Base-by-base conservation (phyloP, 2,113 vertebrate genomes). In the Oenanthe oenanthe region DNA sequence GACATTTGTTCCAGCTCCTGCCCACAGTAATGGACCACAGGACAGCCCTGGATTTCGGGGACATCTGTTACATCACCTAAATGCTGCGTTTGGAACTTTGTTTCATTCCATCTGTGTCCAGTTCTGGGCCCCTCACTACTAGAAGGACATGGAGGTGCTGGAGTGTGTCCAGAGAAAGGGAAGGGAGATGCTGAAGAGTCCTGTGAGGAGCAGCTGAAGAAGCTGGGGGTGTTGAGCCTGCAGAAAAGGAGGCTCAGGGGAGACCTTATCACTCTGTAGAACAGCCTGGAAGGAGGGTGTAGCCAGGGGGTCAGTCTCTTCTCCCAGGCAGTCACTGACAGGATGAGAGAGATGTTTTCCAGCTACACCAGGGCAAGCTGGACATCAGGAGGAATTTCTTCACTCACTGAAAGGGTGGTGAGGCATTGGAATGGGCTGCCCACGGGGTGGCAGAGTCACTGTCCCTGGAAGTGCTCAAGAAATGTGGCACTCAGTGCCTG, bases 11-110 rank as follows among this genome's bases (percentile, higher is more conserved):
- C 62, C 26, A 56, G 36, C 19, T 77, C n/a, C 42, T 5, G 4
- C 11, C 36, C n/a, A 7, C 17, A 31, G 29, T 11, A 13, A 47
- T 12, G 15, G 63, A 40, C 15, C 13, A 6, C 1, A 63, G 31
- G 29, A 40, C 18, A 83, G 2, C n/a, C 9, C 36, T 53, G 29
- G 21, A 2, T 60, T 31, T 75, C 0, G 0, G 28, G 18, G 9
- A 13, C 24, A 21, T 34, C 70, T 71, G 7, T 61, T 63, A 24
- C 9, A 21, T 75, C 32, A 60, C 12, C 22, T 43, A 2, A 21
- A 26, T 34, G 36, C 54, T 75, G 32, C 32, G 0, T 56, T 75
- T 73, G 50, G 12, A 12, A 13, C 26, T 77, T 76, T 21, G 18
- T 34, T 61, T 71, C 5, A 4, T 71, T 65, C 31, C 5, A 17